These are phyloP conservation scores for Bombyx mandarina DNA, from an alignment of 1,140 invertebrate species.

Conservation along the genomic window DNA sequence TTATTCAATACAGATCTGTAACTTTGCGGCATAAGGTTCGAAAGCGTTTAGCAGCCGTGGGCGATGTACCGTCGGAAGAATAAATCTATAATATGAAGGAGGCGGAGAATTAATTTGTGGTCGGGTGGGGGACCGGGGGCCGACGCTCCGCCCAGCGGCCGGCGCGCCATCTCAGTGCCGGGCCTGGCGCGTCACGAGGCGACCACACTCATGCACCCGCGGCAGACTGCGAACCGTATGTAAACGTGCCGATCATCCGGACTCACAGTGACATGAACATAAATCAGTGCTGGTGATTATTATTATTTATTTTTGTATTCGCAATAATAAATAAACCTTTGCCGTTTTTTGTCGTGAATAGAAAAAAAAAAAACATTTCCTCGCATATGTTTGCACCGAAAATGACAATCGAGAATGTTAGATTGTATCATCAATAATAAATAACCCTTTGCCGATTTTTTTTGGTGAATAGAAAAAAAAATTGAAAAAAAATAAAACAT, in stretches of 20 bases:
- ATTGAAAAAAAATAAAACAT: too few species aligned
- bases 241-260: background rate
- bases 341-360: too few species aligned
- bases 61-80: conserved; percentile 50
- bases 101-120: conserved; percentile 62
- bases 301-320: too few species aligned
- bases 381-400: background rate
- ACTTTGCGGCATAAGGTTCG: conserved; percentile 53
- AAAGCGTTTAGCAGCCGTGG: conserved; percentile 46
- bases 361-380: too few species aligned
- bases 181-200: conserved; percentile 27
- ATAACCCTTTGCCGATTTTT: too few species aligned
- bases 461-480: too few species aligned
- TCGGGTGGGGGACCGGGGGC: conserved; percentile 43
- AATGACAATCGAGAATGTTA: conserved; percentile 20
- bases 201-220: conserved; percentile 22
- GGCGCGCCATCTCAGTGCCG: conserved; percentile 59
- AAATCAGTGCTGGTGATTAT: conserved; percentile 6
- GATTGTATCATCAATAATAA: background rate
- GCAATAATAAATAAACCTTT: too few species aligned
- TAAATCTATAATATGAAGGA: conserved; percentile 70
- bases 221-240: conserved; percentile 1
- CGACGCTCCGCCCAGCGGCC: conserved; percentile 38
- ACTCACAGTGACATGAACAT: conserved; percentile 4
- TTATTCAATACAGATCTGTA: conserved; percentile 61